Conservation (phyloP, 2,888 invertebrate genomes). For the Rhagium mordax region DNA sequence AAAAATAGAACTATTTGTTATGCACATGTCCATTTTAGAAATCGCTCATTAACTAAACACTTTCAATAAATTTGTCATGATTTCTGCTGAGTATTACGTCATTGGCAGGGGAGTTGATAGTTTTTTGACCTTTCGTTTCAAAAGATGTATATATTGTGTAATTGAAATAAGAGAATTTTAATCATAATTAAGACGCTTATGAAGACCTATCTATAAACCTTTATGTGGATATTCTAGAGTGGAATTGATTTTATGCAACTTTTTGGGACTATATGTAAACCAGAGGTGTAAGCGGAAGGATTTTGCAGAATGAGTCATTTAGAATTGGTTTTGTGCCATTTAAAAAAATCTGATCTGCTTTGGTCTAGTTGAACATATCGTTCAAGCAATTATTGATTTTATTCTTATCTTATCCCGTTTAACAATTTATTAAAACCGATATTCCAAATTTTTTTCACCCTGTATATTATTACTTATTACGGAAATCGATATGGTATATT, state of each 20-base stretch:
- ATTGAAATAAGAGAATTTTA: neutral
- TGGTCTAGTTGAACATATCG: no score
- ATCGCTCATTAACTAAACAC: neutral
- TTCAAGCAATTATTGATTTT: no score
- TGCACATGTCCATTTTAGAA: slow-evolving; percentile 20
- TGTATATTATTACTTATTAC: no score
- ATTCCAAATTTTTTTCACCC: no score
- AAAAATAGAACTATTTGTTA: slow-evolving; percentile 22
- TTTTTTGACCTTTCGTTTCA: slow-evolving; percentile 15
- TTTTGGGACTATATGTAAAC: neutral
- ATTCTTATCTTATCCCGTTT: no score
- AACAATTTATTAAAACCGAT: no score
- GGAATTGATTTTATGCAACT: neutral
- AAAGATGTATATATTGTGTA: neutral
- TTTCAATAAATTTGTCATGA: slow-evolving; percentile 14
- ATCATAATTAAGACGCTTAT: neutral
- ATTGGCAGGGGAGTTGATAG: neutral
- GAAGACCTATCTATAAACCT: neutral
- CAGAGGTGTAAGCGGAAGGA: neutral
- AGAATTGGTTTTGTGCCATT: no score
- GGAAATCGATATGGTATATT: no score
- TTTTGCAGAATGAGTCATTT: neutral
- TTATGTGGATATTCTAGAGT: neutral
- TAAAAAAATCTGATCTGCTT: no score
- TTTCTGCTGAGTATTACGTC: neutral